Percentiles rank a stretch among this genome's conserved stretches.
phyloP scores from a whole-genome alignment of 2,888 invertebrate genomes.

The Papilio demoleus region DNA sequence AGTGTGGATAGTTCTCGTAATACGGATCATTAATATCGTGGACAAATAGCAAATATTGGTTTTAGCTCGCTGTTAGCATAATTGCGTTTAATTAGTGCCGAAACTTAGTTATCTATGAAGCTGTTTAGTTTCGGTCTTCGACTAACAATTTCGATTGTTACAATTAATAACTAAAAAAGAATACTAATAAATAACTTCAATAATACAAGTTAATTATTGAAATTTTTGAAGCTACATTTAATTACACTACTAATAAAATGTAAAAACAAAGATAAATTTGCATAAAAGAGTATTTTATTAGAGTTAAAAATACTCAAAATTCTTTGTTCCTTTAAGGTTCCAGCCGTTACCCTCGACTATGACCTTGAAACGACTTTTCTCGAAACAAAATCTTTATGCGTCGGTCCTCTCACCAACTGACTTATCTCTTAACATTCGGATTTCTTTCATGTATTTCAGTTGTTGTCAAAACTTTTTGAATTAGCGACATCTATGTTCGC shows the following conservation, averaged over 20 bases:
- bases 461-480: background rate
- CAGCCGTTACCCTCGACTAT: background rate
- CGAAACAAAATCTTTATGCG: slow-evolving; percentile 17
- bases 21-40: background rate
- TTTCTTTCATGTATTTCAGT: background rate
- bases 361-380: slow-evolving; percentile 2
- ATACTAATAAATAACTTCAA: no score
- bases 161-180: no score
- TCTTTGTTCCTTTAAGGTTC: background rate
- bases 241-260: background rate
- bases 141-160: background rate
- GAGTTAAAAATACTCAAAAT: background rate
- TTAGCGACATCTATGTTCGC: slow-evolving; percentile 8
- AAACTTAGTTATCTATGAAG: background rate
- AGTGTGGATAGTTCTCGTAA: background rate
- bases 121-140: background rate
- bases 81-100: background rate
- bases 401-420: background rate
- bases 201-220: no score
- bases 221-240: background rate
- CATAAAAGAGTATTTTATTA: slow-evolving; percentile 1
- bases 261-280: no score
- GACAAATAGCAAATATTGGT: background rate
- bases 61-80: background rate
- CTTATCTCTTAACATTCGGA: background rate